Percentiles rank a stretch among this genome's conserved stretches.
These are phyloP conservation scores for Trachelus tabidus DNA, from an alignment of 2,888 invertebrate genomes.

Conservation along the genomic window DNA sequence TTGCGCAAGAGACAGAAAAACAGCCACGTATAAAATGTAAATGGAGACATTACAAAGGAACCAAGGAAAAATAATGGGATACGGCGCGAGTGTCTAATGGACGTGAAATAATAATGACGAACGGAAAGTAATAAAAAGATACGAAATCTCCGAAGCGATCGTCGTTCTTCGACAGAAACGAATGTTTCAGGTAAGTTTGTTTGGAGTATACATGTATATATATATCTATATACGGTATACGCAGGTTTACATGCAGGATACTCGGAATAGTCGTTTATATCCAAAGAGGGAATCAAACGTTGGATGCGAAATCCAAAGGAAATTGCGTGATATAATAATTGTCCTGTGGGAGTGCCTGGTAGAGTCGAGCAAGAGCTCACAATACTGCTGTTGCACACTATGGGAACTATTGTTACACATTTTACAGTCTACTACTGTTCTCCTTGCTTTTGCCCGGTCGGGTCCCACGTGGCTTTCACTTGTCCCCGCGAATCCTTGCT, in stretches of 20 bases:
- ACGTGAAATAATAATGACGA: not conserved
- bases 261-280: conserved; percentile 24
- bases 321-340: conserved; percentile 66
- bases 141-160: not conserved
- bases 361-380: conserved; percentile 47
- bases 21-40: no score
- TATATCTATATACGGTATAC: not conserved
- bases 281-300: conserved; percentile 61
- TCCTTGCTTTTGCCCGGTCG: conserved; percentile 32
- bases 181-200: not conserved
- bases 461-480: conserved; percentile 57
- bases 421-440: conserved; percentile 61
- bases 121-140: not conserved
- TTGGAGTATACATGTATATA: no score
- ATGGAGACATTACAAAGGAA: not conserved
- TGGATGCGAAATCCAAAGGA: conserved; percentile 55
- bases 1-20: not conserved
- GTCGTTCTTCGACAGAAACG: not conserved
- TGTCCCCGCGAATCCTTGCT: conserved; percentile 49
- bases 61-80: not conserved
- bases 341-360: conserved; percentile 63
- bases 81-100: not conserved
- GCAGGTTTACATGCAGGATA: not conserved
- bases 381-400: conserved; percentile 60
- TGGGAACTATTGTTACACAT: conserved; percentile 66